Evolutionary conservation across 1,140 invertebrate genomes (phyloP), one percentile per base, ranked within the genome.

Genomic region (Chrysomallon squamiferum): DNA sequence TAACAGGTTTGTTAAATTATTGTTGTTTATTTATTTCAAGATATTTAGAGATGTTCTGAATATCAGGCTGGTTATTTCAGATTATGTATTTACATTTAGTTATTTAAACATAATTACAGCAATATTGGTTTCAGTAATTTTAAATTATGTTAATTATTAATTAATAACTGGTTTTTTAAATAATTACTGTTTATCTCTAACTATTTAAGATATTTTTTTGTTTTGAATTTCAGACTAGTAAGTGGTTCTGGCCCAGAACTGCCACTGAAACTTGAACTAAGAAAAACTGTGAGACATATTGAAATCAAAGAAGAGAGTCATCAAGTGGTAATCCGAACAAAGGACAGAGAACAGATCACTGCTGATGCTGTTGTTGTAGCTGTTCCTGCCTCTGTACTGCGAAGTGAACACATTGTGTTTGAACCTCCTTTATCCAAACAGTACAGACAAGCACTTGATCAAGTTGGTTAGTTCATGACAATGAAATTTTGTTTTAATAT

Each of bases 291-390:
- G 3, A 49, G 74, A 59, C 78, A 80, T 47, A 68, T 80, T 18
- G 65, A 71, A 45, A 56, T 77, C 0, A 66, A 74, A 43, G 66
- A 68, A 7, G 62, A 59, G 20, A 59, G 62, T n/a, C 62, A 66
- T 2, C 73, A 76, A 59, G 68, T 78, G 5, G 29, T 73, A 9
- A 61, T 80, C 2, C 45, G 78, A 2, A 70, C 73, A 18, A 67
- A 38, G 43, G 76, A 76, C 64, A 62, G 72, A 7, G 59, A 62
- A 2, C 76, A 77, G 47, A 58, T 68, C 2, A 20, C 47, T 3
- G 76, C 72, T 50, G 78, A 80, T 62, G 49, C 60, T 20, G 74
- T 80, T 20, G 62, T 80, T 22, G 71, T 80, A 41, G 74, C 78
- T 11, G 72, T 80, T 15, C 76, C 78, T 11, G 11, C 72, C 0